phyloP scores from a whole-genome alignment of 2,113 vertebrate genomes.

The Limnothrissa miodon region DNA sequence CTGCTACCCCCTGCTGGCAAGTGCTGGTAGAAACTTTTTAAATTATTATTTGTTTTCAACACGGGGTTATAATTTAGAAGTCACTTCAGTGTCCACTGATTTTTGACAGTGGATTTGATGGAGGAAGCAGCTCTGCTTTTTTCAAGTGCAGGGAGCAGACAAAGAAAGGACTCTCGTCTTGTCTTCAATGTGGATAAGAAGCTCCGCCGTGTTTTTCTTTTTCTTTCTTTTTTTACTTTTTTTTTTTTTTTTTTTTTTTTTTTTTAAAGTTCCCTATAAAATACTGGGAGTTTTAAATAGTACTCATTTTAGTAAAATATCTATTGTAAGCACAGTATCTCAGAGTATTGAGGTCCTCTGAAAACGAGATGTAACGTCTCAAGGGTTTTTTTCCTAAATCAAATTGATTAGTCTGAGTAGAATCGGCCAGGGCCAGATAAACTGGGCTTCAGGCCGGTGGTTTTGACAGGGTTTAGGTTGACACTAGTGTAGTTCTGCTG shows the following conservation, averaged over 20 bases:
- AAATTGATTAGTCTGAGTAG: too few species aligned
- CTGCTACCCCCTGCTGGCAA: conserved; percentile 61
- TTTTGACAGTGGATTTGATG: background rate
- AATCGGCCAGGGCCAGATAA: background rate
- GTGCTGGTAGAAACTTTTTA: conserved; percentile 22
- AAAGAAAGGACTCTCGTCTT: background rate
- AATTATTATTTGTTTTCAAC: conserved; percentile 22
- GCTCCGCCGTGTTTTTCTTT: background rate
- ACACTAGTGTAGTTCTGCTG: background rate
- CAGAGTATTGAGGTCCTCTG: too few species aligned
- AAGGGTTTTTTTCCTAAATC: too few species aligned
- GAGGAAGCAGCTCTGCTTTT: background rate
- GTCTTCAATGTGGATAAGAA: background rate
- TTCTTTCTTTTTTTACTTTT: background rate
- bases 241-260: background rate
- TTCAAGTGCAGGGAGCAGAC: background rate
- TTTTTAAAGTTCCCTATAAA: background rate
- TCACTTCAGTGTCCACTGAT: background rate
- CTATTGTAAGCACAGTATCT: background rate
- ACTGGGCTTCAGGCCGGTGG: background rate
- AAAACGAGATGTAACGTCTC: too few species aligned
- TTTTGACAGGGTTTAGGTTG: background rate
- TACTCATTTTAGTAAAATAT: background rate
- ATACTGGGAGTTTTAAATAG: background rate
- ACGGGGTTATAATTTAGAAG: background rate